Percentiles rank a stretch among this genome's conserved stretches.
These are phyloP conservation scores for Lathronympha strigana DNA, from an alignment of 2,888 invertebrate genomes.

Conservation along the genomic window DNA sequence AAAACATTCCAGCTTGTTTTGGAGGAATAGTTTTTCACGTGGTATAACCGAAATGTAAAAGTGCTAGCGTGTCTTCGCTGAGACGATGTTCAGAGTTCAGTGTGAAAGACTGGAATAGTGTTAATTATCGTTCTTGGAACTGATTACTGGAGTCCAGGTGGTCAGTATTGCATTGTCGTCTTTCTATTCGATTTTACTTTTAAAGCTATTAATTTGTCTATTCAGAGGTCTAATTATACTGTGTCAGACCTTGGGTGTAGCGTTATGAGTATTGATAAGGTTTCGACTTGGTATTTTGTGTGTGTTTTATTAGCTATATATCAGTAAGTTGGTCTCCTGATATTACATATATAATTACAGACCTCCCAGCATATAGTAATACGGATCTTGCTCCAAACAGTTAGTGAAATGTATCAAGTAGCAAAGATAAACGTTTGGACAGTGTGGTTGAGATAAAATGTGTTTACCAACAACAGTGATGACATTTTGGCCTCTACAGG, in stretches of 20 bases:
- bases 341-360: not conserved
- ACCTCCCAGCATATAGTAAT: not conserved
- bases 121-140: conserved; percentile 49
- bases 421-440: not conserved
- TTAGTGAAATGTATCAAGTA: not conserved
- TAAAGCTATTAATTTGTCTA: conserved; percentile 41
- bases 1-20: conserved; percentile 73
- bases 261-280: not conserved
- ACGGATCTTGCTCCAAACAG: not conserved
- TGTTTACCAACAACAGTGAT: conserved; percentile 24
- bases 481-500: not conserved
- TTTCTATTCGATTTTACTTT: conserved; percentile 51
- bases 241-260: not conserved
- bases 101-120: conserved; percentile 51
- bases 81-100: conserved; percentile 47
- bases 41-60: conserved; percentile 45
- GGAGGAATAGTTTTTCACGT: conserved; percentile 48
- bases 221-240: conserved; percentile 43
- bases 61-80: conserved; percentile 26
- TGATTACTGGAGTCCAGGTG: conserved; percentile 67
- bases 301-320: not conserved
- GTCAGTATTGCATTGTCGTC: conserved; percentile 49
- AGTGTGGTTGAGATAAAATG: conserved; percentile 13
- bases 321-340: not conserved
- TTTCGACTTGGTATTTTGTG: not conserved